Evolutionary conservation across 2,113 vertebrate genomes (phyloP), one percentile per base, ranked within the genome.

Genomic region (Camelus dromedarius): DNA sequence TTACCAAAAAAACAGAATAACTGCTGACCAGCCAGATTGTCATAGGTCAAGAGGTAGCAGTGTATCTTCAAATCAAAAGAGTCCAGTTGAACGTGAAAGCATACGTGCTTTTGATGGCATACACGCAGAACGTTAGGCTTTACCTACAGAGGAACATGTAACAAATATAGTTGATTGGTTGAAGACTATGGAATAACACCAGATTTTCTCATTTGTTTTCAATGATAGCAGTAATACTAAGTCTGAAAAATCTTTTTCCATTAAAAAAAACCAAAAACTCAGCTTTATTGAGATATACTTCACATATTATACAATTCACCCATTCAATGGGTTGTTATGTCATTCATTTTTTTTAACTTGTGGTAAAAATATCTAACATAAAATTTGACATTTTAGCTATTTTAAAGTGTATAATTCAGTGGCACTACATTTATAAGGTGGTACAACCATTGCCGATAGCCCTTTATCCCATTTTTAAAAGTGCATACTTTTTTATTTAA

Each of bases 201-300:
- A 81, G 64, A 80, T n/a, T 60, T 73, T 67, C 15, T 81, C 56
- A 80, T 58, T 75, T 62, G 69, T 83, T 92, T 89, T 89, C 60
- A 91, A 18, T 75, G 20, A 67, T 6, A 42, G 15, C 8, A 60
- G 8, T 67, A 72, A 75, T 90, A 38, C 13, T 79, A 28, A 62
- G 22, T 52, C 50, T 92, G 83, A 58, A 85, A 62, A 87, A 50
- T 32, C 28, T 81, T 4, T 72, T 69, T 75, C 15, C 46, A 3
- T 60, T 50, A 50, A 67, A 19, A 58, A 85, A 48, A 11, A 42
- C 38, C 38, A 26, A 32, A 7, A 66, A 54, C 13, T 13, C 12
- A 80, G 16, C 26, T 69, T 24, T 90, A 42, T 20, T 81, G 72
- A 77, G 9, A 19, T 54, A 84, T 62, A 52, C 22, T 79, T 87